phyloP scores from a whole-genome alignment of 1,140 invertebrate species.

The Pararge aegeria region DNA sequence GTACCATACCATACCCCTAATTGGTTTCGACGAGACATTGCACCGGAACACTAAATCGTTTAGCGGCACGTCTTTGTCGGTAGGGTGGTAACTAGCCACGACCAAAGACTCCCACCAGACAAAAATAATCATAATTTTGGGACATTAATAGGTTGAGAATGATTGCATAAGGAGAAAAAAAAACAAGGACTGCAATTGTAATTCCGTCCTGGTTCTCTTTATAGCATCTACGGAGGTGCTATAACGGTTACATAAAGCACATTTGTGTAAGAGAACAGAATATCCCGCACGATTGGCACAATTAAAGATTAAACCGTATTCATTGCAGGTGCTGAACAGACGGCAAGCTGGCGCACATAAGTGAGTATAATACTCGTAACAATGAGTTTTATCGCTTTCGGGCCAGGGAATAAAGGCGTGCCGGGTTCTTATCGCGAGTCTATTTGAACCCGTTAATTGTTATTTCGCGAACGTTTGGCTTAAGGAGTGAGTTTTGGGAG shows the following conservation, averaged over 20 bases:
- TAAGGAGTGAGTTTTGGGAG: background rate
- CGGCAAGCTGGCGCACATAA: slow-evolving; percentile 74
- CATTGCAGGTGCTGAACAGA: slow-evolving; percentile 59
- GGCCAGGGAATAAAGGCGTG: slow-evolving; percentile 9
- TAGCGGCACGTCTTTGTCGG: too few species aligned
- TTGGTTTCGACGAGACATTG: too few species aligned
- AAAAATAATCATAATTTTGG: too few species aligned
- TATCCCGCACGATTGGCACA: slow-evolving; percentile 10
- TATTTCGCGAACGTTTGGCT: slow-evolving; percentile 18
- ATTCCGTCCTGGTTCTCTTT: too few species aligned
- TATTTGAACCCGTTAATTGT: slow-evolving; percentile 27
- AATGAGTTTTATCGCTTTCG: slow-evolving; percentile 31
- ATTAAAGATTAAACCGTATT: slow-evolving; percentile 32
- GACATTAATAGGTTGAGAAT: too few species aligned
- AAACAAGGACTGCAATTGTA: too few species aligned
- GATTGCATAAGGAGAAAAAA: too few species aligned
- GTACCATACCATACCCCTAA: too few species aligned
- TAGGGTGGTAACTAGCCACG: too few species aligned
- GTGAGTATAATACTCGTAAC: slow-evolving; percentile 45
- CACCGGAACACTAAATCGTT: too few species aligned
- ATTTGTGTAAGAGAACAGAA: background rate
- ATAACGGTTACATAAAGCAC: background rate
- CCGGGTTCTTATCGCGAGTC: slow-evolving; percentile 24
- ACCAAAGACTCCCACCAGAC: too few species aligned
- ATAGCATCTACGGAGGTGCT: background rate